Base-by-base conservation (phyloP, 2,797 vertebrate species). In the Synaphobranchus kaupii region DNA sequence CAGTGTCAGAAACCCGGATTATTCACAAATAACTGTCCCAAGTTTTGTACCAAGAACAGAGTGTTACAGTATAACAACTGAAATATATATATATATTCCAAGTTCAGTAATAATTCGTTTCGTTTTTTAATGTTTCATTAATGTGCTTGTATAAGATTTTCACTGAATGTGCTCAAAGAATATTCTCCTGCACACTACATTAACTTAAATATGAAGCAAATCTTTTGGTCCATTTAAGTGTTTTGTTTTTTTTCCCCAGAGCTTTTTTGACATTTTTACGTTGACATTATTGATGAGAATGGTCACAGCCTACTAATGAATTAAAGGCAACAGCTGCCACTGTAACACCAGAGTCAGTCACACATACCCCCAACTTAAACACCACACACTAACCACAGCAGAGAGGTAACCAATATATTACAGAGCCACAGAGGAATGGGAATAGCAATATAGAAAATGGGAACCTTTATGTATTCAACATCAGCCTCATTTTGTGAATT, bases 1-100 rank as follows among this genome's bases (percentile, higher is more conserved):
- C 39, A 39, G 39, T n/a, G 13, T 20, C 17, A 56, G 54, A 56
- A 56, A 56, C 17, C 54, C 17, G 15, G 13, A 20, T 56, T 56
- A 56, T 56, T 56, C 13, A 56, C 54, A 56, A 15, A 56, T 56
- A 13, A 56, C 3, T 52, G 50, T 52, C 3, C 3, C 13, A 56
- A 6, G n/a, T 50, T 81, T 66, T 86, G 44, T 83, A 44, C 78
- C 85, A 48, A 81, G 60, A 81, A 86, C 54, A 86, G 39, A 80
- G 52, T 60, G 58, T n/a, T 82, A 78, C 56, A 86, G 44, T 47
- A 52, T 84, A 7, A 31, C 63, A 76, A n/a, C 63, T 58, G 50
- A 78, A 84, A 84, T 87, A 87, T 84, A 78, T 63, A 76, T 15
- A n/a, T 56, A 56, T 56, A 56, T 10, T 56, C 28, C n/a, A 78